Evolutionary conservation across 2,113 vertebrate species (phyloP).

Genomic region (Paraplagusia blochii): DNA sequence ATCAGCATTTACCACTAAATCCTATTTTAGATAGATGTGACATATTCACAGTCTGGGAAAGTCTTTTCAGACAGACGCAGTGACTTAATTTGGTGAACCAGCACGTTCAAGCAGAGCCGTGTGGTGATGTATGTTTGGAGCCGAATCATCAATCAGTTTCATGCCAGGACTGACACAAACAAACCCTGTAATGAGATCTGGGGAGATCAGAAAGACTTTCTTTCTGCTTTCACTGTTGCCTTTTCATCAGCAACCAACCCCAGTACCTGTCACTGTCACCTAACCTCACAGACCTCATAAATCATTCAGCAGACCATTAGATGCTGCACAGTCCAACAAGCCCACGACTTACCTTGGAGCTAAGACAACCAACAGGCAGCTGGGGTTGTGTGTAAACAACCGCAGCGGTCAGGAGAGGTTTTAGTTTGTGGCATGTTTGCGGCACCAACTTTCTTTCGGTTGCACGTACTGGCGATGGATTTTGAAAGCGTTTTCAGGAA

Average conservation of each 20-base stretch:
- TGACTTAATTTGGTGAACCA: background rate
- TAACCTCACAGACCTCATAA: conserved; percentile 64
- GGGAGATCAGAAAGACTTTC: conserved; percentile 32
- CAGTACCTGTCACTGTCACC: conserved; percentile 57
- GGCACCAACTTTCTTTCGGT: conserved; percentile 8
- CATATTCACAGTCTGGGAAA: too few species aligned
- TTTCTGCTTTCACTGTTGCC: conserved; percentile 31
- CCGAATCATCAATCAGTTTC: conserved; percentile 72
- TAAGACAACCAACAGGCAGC: conserved; percentile 1
- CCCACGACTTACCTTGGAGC: conserved; percentile 14
- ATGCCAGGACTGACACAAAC: conserved; percentile 50
- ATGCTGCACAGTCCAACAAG: conserved; percentile 52
- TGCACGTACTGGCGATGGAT: background rate
- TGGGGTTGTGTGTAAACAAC: conserved; percentile 1
- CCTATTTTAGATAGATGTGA: too few species aligned
- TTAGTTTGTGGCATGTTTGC: background rate
- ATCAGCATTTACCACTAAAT: too few species aligned
- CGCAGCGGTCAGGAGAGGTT: conserved; percentile 3
- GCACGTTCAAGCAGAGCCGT: conserved; percentile 47
- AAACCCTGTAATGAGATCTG: conserved; percentile 63
- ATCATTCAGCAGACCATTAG: conserved; percentile 70
- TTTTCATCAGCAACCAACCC: conserved; percentile 22
- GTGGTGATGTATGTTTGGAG: conserved; percentile 7
- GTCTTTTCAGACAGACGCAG: too few species aligned
- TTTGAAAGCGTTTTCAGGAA: conserved; percentile 4